These are phyloP conservation scores for Phocoena phocoena DNA, from an alignment of 2,113 vertebrate species.

Conservation along the genomic window DNA sequence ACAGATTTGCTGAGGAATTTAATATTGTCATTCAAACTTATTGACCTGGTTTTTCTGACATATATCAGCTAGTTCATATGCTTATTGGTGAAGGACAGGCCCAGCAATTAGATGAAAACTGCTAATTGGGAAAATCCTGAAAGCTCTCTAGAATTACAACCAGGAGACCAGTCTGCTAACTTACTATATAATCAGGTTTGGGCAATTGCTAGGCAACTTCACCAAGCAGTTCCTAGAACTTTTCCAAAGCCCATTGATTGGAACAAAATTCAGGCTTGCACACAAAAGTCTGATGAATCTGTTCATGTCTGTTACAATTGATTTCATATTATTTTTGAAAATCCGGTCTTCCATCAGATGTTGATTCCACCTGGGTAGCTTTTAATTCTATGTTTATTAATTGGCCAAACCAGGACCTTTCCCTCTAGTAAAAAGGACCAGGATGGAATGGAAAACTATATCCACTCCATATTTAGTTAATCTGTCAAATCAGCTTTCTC, in stretches of 20 bases:
- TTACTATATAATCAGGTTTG: not conserved
- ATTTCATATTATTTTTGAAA: not conserved
- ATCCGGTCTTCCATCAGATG: not conserved
- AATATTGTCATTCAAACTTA: not conserved
- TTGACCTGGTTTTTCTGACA: not conserved
- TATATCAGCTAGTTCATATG: not conserved
- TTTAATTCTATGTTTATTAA: not conserved
- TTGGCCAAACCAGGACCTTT: not conserved
- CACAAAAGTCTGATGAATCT: not conserved
- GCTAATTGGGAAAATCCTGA: not conserved
- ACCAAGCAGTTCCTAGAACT: not conserved
- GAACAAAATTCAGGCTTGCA: not conserved
- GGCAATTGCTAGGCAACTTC: not conserved
- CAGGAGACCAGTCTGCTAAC: not conserved
- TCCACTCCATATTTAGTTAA: not conserved
- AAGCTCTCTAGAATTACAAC: not conserved
- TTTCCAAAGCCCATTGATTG: not conserved
- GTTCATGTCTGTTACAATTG: not conserved
- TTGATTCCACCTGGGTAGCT: not conserved
- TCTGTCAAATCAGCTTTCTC: not conserved
- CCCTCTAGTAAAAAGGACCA: not conserved
- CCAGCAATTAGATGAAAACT: not conserved
- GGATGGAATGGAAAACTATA: not conserved
- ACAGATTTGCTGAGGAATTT: not conserved
- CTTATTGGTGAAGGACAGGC: not conserved